Conservation (phyloP, 2,888 invertebrate species). For the Carabus problematicus region DNA sequence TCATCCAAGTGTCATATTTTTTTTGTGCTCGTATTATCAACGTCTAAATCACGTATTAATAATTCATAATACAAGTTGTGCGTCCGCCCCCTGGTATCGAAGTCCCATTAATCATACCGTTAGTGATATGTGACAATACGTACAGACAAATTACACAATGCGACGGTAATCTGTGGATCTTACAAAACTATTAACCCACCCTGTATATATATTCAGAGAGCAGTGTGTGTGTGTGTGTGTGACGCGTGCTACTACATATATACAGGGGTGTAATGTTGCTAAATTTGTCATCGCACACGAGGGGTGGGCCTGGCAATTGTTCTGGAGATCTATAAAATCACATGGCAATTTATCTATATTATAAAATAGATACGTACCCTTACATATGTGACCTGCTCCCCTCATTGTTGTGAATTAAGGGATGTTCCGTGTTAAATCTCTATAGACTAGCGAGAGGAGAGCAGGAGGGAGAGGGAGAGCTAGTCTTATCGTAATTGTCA, state of each 20-base stretch:
- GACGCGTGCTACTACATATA: constrained; percentile 21
- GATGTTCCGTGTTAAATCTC: not conserved
- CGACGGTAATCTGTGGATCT: constrained; percentile 37
- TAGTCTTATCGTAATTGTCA: constrained; percentile 41
- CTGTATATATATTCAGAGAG: constrained; percentile 20
- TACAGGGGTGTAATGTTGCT: constrained; percentile 25
- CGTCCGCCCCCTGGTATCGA: no score
- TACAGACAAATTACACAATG: constrained; percentile 27
- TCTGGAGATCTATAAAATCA: no score
- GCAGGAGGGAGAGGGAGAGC: no score
- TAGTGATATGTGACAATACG: constrained; percentile 31
- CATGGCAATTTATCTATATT: constrained; percentile 35
- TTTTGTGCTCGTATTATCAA: no score
- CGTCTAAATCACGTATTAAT: no score
- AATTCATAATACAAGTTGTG: no score
- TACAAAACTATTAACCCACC: constrained; percentile 39
- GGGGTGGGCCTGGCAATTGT: not conserved
- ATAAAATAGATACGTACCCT: constrained; percentile 32
- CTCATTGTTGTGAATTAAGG: not conserved
- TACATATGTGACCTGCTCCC: constrained; percentile 26
- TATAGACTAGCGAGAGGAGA: no score
- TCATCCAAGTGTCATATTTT: no score
- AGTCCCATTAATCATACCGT: constrained; percentile 13
- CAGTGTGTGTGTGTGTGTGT: constrained; percentile 1
- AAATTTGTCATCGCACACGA: constrained; percentile 32